Conservation (phyloP, 2,113 vertebrate species). For the Pygathrix nemaeus region DNA sequence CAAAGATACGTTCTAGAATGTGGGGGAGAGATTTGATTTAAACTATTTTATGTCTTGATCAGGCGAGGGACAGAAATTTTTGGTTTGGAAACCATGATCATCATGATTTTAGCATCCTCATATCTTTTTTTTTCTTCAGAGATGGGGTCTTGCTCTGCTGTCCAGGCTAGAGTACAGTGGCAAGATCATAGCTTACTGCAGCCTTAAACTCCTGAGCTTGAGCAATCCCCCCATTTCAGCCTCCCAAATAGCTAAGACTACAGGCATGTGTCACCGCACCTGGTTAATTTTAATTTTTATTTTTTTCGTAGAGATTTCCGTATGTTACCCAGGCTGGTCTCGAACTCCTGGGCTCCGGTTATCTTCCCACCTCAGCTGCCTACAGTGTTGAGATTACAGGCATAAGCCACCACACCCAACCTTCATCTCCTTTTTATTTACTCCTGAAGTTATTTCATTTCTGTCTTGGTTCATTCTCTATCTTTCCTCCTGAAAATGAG, state of each 20-base stretch:
- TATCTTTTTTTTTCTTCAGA: background rate
- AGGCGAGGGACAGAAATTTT: background rate
- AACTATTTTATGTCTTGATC: background rate
- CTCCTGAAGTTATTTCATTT: background rate
- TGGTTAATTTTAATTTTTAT: background rate
- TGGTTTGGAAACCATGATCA: background rate
- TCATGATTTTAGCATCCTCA: background rate
- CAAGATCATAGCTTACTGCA: background rate
- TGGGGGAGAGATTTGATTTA: background rate
- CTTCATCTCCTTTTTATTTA: background rate
- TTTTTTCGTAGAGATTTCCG: background rate
- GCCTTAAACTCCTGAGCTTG: background rate
- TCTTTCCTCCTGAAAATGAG: background rate
- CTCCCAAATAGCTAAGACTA: background rate
- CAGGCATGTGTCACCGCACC: background rate
- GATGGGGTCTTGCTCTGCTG: background rate
- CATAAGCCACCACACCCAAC: background rate
- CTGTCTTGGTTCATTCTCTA: background rate
- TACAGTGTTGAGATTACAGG: background rate
- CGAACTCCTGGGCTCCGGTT: background rate
- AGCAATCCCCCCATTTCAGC: background rate
- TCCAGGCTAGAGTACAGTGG: background rate
- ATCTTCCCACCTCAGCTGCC: background rate
- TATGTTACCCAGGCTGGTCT: background rate
- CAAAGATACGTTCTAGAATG: background rate